Evolutionary conservation across 1,140 invertebrate species (phyloP).

Genomic region (Cotesia glomerata): DNA sequence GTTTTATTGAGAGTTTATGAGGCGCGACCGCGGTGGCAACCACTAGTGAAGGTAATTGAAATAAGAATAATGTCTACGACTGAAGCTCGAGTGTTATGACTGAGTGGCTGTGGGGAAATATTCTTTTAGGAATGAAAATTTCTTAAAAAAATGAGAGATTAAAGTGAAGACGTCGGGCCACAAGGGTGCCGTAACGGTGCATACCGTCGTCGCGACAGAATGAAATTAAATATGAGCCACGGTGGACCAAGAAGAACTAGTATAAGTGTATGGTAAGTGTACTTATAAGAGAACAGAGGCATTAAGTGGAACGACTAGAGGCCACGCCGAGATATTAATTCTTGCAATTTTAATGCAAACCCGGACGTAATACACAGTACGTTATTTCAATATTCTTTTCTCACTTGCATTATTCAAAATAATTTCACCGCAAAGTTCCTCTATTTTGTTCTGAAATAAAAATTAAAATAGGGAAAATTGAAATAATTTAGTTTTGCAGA

Average conservation of each 20-base stretch:
- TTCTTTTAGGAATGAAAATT: conserved; percentile 33
- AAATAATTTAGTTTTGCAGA: not conserved
- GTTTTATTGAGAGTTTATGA: conserved; percentile 3
- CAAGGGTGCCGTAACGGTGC: conserved; percentile 41
- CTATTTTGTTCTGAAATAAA: not conserved
- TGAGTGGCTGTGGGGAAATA: no score
- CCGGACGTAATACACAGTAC: not conserved
- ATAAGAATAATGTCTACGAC: conserved; percentile 14
- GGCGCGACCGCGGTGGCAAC: conserved; percentile 9
- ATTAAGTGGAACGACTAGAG: conserved; percentile 12
- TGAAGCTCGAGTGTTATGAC: not conserved
- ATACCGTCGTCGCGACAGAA: conserved; percentile 33
- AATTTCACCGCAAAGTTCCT: conserved; percentile 1
- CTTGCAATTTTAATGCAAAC: conserved; percentile 23
- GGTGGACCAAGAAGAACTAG: not conserved
- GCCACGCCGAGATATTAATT: conserved; percentile 21
- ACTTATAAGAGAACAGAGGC: not conserved
- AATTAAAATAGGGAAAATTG: not conserved
- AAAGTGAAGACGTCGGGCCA: conserved; percentile 53
- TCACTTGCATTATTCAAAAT: conserved; percentile 17
- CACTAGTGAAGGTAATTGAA: conserved; percentile 1
- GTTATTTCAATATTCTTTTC: conserved; percentile 24
- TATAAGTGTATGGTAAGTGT: no score
- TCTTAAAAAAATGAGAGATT: conserved; percentile 53
- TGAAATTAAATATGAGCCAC: conserved; percentile 10